Evolutionary conservation across 2,888 invertebrate genomes (phyloP).

Genomic region (Stramonita haemastoma): DNA sequence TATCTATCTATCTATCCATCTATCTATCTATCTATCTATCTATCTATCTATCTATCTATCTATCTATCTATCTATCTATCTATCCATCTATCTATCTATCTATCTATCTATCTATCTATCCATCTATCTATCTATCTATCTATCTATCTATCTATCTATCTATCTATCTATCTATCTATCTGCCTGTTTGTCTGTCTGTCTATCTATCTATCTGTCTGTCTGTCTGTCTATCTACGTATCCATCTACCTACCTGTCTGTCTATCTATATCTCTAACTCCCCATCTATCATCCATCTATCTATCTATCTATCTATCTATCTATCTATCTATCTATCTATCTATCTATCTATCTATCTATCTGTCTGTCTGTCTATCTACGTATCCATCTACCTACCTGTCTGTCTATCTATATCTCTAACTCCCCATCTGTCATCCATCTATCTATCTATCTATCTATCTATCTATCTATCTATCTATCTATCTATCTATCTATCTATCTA

Average conservation of each 20-base stretch:
- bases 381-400: background rate
- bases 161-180: too few relatives aligned
- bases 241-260: background rate
- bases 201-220: too few relatives aligned
- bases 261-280: background rate
- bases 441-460: background rate
- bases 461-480: background rate
- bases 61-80: background rate
- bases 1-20: background rate
- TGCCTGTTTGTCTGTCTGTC: too few relatives aligned
- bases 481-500: background rate
- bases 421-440: background rate
- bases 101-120: background rate
- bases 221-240: too few relatives aligned
- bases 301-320: conserved; percentile 1
- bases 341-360: background rate
- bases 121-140: background rate
- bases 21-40: too few relatives aligned
- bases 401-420: background rate
- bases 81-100: too few relatives aligned
- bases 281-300: background rate
- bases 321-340: background rate
- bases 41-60: background rate
- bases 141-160: background rate
- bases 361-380: background rate